Base-by-base conservation (phyloP, 2,113 vertebrate genomes). In the Oenanthe melanoleuca region DNA sequence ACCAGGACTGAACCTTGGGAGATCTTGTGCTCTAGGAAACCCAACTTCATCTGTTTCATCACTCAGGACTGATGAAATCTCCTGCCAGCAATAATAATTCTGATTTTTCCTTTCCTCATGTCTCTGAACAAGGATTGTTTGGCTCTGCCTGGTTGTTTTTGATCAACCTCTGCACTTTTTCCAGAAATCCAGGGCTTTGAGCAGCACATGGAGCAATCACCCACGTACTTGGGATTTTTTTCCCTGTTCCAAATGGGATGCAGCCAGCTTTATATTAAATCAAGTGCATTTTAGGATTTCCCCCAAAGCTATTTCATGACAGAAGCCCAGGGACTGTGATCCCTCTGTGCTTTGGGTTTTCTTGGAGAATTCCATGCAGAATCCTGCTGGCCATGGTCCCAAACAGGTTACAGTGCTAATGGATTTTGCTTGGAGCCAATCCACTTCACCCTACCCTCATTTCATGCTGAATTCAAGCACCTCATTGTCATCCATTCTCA, bases 281-380 rank as follows among this genome's bases (percentile, higher is more conserved):
- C 45, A 52, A 87, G 25, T 25, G 52, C 65, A 17, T 94, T 93
- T 93, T 40, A 85, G 89, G 89, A 94, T 94, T 94, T 73, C 21
- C 53, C 84, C 13, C 78, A 60, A 74, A 86, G 18, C 12, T 55
- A 20, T 80, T 92, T 78, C 52, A 94, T 79, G 61, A 71, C 65
- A 89, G 69, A 74, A 89, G 24, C 61, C 37, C 73, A 56, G 34
- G 89, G 49, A 28, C n/a, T 44, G 38, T 47, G 89, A 61, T 65
- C 60, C 40, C 14, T 55, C 31, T 0, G 0, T 33, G 22, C 8
- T 61, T 66, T 1, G 28, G 25, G 40, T 64, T 92, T 93, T 85
- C 81, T 85, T 42, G 4, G 1, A 53, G 8, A 45, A 8, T 69
- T 94, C 93, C 12, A 0, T 5, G 33, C 86, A 80, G 66, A 79